Base-by-base conservation (phyloP, 92 coral and sea anemone genomes). In the Porites divaricata region DNA sequence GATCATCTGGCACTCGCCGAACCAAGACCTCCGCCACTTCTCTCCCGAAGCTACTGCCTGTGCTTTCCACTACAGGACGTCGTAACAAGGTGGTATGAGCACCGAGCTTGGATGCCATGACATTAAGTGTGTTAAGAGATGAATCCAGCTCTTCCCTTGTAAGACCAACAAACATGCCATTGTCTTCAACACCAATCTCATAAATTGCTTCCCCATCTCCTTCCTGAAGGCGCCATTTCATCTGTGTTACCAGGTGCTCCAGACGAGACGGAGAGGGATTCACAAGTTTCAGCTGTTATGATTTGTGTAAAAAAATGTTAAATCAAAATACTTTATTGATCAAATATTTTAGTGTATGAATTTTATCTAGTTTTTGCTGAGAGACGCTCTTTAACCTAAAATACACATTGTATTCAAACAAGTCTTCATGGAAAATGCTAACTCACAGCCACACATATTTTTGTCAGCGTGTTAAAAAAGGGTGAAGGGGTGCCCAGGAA, bases 161-260 rank as follows among this genome's bases (percentile, higher is more conserved):
- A 2, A 96, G 89, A n/a, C 99, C 99, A 48, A 91, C 92, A 76
- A 92, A 87, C 78, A 91, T 66, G 8, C 99, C 99, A 87, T 93
- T 93, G 85, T 96, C 98, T 62, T 92, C 99, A 16, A 96, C 99
- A 21, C 99, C 99, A 76, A 96, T 96, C 79, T 95, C 98, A 82
- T 96, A 96, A 58, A 96, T 96, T n/a, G 99, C 99, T 80, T 96
- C 99, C 28, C 99, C 99, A 21, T 96, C 98, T 1, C 99, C 99
- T 84, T 96, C 99, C 81, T 96, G 98, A 23, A 96, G 97, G 51
- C 99, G 90, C 99, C 99, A 96, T 82, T 96, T 96, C 93, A 96
- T 89, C 83, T 96, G 99, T 2, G 99, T 96, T 49, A 92, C 94
- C 57, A 96, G 90, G 84, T 96, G 99, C 72, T 91, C 91, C 11